Base-by-base conservation (phyloP, 2,113 vertebrate genomes). In the Petrocephalus zakoni region DNA sequence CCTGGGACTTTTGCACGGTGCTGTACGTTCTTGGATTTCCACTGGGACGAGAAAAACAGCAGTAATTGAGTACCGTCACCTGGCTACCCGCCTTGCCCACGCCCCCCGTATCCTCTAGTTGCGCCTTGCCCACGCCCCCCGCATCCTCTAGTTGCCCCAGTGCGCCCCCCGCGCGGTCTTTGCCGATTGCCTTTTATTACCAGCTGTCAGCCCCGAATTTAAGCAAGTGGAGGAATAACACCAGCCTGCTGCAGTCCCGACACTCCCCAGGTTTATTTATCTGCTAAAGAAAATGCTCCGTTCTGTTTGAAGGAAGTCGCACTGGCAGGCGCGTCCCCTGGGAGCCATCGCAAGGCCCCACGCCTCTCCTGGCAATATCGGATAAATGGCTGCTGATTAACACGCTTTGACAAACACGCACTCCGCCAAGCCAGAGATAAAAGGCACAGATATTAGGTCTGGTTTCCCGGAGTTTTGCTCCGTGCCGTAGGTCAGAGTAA, bases 181-280 rank as follows among this genome's bases (percentile, higher is more conserved):
- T 34, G n/a, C 17, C 25, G n/a, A 46, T 88, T 15, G 8, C 17
- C 4, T 87, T 53, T 88, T 49, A 53, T 81, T 51, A 55, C 51
- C 87, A 88, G 72, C 87, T 88, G 72, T 68, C 29, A 52, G 72
- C 21, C 2, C 68, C 15, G 9, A n/a, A 42, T 81, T 34, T 11
- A 46, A 81, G 68, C 29, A 25, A 82, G 25, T 8, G 22, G 87
- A 88, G 42, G 87, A 88, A 42, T 81, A 82, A 82, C 34, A 49
- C 25, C 25, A 34, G 64, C 29, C 34, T 75, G 49, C 21, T 51
- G 64, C 42, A 72, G 46, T 75, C 10, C 61, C 42, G 61, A 51
- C 46, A 51, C 49, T 46, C 87, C 34, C 10, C 51, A n/a, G 49
- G 68, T 82, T 47, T 37, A 78, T 88, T 88, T 75, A 78, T 75